These are phyloP conservation scores for Balaeniceps rex DNA, from an alignment of 2,113 vertebrate genomes.

Conservation along the genomic window DNA sequence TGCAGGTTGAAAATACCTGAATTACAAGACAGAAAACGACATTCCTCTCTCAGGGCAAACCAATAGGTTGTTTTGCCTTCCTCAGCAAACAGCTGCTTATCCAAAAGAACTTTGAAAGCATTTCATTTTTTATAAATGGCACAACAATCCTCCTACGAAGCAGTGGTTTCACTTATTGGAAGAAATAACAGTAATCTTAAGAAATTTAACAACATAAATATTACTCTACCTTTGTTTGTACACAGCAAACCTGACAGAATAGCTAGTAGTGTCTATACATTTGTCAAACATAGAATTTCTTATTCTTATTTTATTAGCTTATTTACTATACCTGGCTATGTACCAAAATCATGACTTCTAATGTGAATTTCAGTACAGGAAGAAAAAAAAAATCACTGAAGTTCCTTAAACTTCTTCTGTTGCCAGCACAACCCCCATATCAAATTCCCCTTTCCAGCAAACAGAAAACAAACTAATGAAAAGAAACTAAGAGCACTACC, in stretches of 20 bases:
- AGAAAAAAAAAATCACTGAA: background rate
- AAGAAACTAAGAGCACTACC: background rate
- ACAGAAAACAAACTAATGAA: conserved; percentile 29
- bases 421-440: background rate
- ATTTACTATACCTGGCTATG: background rate
- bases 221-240: background rate
- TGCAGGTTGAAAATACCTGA: background rate
- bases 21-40: background rate
- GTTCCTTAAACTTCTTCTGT: background rate
- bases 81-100: background rate
- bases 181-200: background rate
- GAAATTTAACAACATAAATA: background rate
- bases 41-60: background rate
- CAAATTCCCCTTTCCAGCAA: background rate
- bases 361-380: background rate
- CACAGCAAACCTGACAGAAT: background rate
- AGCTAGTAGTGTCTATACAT: background rate
- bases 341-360: background rate
- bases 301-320: background rate
- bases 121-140: background rate
- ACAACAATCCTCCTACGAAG: background rate
- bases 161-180: background rate
- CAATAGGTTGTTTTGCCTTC: background rate
- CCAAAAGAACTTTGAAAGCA: background rate
- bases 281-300: background rate